These are phyloP conservation scores for Heterohyrax brucei DNA, from an alignment of 2,797 vertebrate species.

Conservation along the genomic window DNA sequence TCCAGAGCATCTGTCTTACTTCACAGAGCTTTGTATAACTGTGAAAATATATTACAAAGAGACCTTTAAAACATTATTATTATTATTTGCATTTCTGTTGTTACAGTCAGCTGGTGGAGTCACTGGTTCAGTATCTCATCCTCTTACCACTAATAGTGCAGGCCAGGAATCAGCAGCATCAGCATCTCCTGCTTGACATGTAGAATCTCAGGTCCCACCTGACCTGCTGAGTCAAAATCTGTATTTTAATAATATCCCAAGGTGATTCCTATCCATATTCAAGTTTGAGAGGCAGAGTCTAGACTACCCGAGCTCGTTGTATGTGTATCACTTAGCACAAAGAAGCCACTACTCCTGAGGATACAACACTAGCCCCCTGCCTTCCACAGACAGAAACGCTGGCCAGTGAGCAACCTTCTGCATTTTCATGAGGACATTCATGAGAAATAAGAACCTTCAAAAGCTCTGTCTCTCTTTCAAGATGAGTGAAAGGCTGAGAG, in stretches of 20 bases:
- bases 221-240: conserved; percentile 17
- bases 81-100: not conserved
- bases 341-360: not conserved
- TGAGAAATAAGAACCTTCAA: conserved; percentile 73
- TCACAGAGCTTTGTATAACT: not conserved
- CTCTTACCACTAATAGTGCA: not conserved
- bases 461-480: conserved; percentile 76
- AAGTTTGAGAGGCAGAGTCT: not conserved
- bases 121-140: not conserved
- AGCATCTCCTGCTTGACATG: not conserved
- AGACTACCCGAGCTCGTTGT: not conserved
- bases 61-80: not conserved
- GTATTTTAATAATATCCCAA: not conserved
- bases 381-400: conserved; percentile 35
- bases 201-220: not conserved
- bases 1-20: not conserved
- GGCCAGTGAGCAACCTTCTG: not conserved
- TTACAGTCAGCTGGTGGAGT: not conserved
- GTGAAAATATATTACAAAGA: not conserved
- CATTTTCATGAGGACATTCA: conserved; percentile 75
- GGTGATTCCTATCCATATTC: not conserved
- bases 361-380: not conserved
- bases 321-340: not conserved
- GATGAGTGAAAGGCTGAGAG: conserved; percentile 71
- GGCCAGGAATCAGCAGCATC: not conserved